These are phyloP conservation scores for Lethocerus indicus DNA, from an alignment of 1,140 invertebrate genomes.

Conservation along the genomic window DNA sequence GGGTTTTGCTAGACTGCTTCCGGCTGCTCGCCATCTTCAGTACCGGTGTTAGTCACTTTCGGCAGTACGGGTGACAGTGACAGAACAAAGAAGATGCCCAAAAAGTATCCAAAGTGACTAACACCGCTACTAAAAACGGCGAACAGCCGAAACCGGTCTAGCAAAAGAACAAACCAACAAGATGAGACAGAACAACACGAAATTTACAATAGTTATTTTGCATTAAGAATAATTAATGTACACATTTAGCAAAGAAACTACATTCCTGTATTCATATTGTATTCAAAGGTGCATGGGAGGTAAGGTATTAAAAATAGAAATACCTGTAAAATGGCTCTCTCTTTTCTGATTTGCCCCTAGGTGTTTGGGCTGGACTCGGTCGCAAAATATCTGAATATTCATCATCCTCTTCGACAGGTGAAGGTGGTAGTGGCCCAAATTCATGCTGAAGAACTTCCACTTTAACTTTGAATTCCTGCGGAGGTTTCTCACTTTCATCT, in stretches of 20 bases:
- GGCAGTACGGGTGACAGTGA: too few species aligned
- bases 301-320: background rate
- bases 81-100: too few species aligned
- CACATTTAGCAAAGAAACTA: background rate
- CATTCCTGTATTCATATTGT: background rate
- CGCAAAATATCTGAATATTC: conserved; percentile 49
- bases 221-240: background rate
- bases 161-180: too few species aligned
- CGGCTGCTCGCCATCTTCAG: too few species aligned
- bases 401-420: conserved; percentile 57
- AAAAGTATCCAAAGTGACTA: too few species aligned
- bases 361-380: conserved; percentile 22
- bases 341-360: conserved; percentile 26
- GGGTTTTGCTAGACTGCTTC: too few species aligned
- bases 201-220: too few species aligned
- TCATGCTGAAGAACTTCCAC: conserved; percentile 30
- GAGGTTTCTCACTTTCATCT: conserved; percentile 15
- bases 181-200: too few species aligned
- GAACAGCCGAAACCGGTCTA: too few species aligned
- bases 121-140: too few species aligned
- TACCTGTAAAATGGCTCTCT: conserved; percentile 19
- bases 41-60: too few species aligned
- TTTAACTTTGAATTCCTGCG: conserved; percentile 19
- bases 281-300: background rate
- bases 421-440: conserved; percentile 61